These are phyloP conservation scores for Rhabdophis nuchalis DNA, from an alignment of 2,797 vertebrate species.

Conservation along the genomic window DNA sequence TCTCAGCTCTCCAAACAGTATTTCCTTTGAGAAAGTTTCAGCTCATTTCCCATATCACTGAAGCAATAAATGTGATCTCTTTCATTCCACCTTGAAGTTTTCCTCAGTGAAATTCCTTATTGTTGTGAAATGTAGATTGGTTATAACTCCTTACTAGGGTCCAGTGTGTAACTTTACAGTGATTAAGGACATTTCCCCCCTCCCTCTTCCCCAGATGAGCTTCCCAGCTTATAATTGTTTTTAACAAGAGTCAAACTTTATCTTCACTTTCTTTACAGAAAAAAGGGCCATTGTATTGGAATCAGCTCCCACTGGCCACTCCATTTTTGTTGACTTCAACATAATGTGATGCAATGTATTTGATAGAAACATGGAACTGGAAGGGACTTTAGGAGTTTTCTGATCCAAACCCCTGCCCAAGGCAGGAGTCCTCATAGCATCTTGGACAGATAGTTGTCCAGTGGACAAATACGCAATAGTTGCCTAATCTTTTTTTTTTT, in stretches of 20 bases:
- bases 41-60: conserved; percentile 25
- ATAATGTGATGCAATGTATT: conserved; percentile 44
- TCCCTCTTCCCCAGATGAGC: conserved; percentile 37
- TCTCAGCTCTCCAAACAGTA: conserved; percentile 8
- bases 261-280: conserved; percentile 42
- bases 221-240: conserved; percentile 55
- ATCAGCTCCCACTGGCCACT: neutral
- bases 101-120: neutral
- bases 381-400: neutral
- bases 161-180: conserved; percentile 44
- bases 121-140: conserved; percentile 39
- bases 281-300: neutral
- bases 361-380: conserved; percentile 11
- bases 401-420: neutral
- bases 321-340: conserved; percentile 21
- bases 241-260: conserved; percentile 55
- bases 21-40: conserved; percentile 32
- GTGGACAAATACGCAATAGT: too few species aligned
- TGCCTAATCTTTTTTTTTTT: neutral
- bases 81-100: conserved; percentile 45
- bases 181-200: conserved; percentile 57
- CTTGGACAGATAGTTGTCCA: neutral
- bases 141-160: conserved; percentile 20
- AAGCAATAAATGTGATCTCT: neutral
- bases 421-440: neutral